Evolutionary conservation across 2,797 vertebrate species (phyloP).

Genomic region (Chromobotia macracanthus): DNA sequence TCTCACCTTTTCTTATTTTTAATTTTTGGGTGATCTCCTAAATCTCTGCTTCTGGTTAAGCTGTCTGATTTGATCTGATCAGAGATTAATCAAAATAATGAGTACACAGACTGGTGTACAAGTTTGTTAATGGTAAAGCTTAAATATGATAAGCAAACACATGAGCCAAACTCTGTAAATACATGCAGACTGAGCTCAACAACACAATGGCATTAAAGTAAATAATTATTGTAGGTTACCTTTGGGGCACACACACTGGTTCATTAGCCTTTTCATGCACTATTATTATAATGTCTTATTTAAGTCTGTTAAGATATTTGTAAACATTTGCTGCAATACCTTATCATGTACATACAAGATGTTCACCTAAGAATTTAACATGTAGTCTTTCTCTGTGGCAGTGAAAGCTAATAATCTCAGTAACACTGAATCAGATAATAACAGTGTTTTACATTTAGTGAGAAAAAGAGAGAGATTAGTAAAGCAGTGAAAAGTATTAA

Average conservation of each 20-base stretch:
- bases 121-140: neutral
- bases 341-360: neutral
- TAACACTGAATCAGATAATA: constrained; percentile 19
- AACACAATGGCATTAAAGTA: neutral
- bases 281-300: neutral
- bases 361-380: neutral
- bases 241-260: neutral
- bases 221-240: neutral
- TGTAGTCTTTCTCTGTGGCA: constrained; percentile 2
- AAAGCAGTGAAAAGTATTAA: constrained; percentile 24
- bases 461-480: constrained; percentile 23
- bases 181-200: neutral
- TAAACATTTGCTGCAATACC: neutral
- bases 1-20: neutral
- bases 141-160: neutral
- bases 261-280: neutral
- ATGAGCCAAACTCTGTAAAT: neutral
- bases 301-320: no score
- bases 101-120: neutral
- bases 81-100: neutral
- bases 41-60: neutral
- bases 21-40: neutral
- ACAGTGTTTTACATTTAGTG: neutral
- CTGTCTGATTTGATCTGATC: no score
- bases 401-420: constrained; percentile 1